A percentile compares a stretch with the other conserved stretches of the same genome.
Evolutionary conservation across 2,113 vertebrate genomes (phyloP).

Genomic region (Percopsis transmontana): DNA sequence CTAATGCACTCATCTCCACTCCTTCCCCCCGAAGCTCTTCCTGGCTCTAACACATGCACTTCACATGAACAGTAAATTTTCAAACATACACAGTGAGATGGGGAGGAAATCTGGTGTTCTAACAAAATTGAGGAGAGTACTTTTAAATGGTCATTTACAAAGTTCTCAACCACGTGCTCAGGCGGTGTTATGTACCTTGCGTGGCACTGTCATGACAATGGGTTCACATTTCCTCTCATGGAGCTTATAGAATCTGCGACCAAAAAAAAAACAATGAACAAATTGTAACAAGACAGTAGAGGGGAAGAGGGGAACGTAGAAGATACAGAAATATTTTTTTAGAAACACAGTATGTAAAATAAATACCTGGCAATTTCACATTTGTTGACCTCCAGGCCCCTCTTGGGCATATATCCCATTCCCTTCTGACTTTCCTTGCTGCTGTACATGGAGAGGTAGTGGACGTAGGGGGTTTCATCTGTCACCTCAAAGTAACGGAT

Average conservation of each 20-base stretch:
- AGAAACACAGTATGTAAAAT: background rate
- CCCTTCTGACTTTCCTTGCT: conserved; percentile 92
- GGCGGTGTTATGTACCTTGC: conserved; percentile 73
- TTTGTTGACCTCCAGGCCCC: conserved; percentile 91
- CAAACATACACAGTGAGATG: too few relatives aligned
- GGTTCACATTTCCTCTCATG: conserved; percentile 86
- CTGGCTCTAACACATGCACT: too few relatives aligned
- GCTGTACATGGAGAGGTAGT: conserved; percentile 89
- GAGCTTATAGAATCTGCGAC: conserved; percentile 84
- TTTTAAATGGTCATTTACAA: background rate
- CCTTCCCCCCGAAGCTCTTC: too few relatives aligned
- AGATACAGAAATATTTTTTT: background rate
- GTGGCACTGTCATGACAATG: conserved; percentile 84
- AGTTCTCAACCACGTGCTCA: background rate
- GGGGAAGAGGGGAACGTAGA: background rate
- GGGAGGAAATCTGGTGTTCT: background rate
- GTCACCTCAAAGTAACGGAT: conserved; percentile 94
- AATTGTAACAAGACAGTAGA: background rate
- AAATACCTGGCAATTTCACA: conserved; percentile 89
- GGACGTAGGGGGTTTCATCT: conserved; percentile 85
- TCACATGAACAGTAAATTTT: too few relatives aligned
- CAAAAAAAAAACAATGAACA: conserved; percentile 1
- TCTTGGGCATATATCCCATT: conserved; percentile 92
- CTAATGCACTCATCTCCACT: too few relatives aligned
- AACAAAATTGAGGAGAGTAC: background rate